phyloP scores from a whole-genome alignment of 1,140 invertebrate species.

The Drosophila lacteicornis region DNA sequence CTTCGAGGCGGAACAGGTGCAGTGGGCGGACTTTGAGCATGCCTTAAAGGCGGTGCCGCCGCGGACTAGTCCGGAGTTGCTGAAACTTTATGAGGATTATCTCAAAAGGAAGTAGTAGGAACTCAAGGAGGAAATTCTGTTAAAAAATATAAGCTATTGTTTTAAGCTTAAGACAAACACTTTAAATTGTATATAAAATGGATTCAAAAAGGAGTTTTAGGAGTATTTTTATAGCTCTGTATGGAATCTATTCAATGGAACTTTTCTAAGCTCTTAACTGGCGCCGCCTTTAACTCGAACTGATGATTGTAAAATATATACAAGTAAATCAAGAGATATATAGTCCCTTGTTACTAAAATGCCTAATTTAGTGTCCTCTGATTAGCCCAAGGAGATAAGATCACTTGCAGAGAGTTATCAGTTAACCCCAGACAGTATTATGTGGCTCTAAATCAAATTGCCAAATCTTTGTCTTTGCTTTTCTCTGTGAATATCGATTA shows the following conservation, averaged over 20 bases:
- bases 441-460: conserved; percentile 10
- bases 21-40: conserved; percentile 88
- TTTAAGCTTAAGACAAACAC: neutral
- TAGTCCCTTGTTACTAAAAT: neutral
- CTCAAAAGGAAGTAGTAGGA: conserved; percentile 44
- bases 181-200: neutral
- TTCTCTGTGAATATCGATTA: neutral
- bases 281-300: neutral
- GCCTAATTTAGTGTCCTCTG: conserved; percentile 20
- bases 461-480: neutral
- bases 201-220: neutral
- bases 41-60: conserved; percentile 90
- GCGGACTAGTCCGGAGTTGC: conserved; percentile 88
- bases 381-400: conserved; percentile 38
- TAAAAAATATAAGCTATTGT: neutral
- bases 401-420: conserved; percentile 15
- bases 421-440: neutral
- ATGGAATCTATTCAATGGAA: no score
- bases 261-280: neutral
- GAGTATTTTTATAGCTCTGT: neutral
- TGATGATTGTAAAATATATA: conserved; percentile 13
- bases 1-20: conserved; percentile 86
- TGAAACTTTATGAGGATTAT: conserved; percentile 89
- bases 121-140: neutral
- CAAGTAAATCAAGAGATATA: conserved; percentile 7